These are phyloP conservation scores for Ibidorhyncha struthersii DNA, from an alignment of 2,113 vertebrate species.

Conservation along the genomic window DNA sequence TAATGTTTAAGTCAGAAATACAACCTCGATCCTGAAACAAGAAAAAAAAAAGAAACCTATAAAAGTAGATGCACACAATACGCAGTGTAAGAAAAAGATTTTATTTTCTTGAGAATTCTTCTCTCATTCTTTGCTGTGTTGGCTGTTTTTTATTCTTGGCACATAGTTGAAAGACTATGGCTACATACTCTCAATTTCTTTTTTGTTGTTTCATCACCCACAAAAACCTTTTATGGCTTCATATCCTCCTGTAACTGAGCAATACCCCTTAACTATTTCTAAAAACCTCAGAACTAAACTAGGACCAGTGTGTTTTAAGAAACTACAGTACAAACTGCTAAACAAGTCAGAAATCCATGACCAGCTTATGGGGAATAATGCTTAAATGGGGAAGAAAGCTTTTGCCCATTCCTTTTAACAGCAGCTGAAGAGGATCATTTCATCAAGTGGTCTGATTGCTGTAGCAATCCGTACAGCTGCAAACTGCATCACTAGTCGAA, in stretches of 20 bases:
- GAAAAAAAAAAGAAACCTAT: not conserved
- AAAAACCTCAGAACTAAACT: not conserved
- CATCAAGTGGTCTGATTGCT: not conserved
- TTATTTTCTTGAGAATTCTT: not conserved
- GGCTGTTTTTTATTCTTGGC: not conserved
- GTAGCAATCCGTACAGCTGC: not conserved
- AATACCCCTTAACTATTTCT: not conserved
- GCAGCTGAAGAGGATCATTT: not conserved
- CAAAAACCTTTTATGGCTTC: not conserved
- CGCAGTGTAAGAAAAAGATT: not conserved
- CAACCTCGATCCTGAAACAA: not conserved
- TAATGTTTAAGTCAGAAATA: not conserved
- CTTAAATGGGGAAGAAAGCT: not conserved
- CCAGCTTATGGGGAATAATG: not conserved
- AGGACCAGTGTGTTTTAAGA: not conserved
- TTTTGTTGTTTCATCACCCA: not conserved
- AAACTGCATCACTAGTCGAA: not conserved
- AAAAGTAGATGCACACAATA: not conserved
- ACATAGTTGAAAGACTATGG: not conserved
- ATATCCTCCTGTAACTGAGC: not conserved
- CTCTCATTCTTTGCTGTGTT: not conserved
- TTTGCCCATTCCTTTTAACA: not conserved
- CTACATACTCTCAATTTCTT: not conserved
- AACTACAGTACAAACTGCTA: not conserved
- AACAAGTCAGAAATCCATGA: not conserved